Evolutionary conservation across 1,140 invertebrate genomes (phyloP).

Genomic region (Zaprionus davidi): DNA sequence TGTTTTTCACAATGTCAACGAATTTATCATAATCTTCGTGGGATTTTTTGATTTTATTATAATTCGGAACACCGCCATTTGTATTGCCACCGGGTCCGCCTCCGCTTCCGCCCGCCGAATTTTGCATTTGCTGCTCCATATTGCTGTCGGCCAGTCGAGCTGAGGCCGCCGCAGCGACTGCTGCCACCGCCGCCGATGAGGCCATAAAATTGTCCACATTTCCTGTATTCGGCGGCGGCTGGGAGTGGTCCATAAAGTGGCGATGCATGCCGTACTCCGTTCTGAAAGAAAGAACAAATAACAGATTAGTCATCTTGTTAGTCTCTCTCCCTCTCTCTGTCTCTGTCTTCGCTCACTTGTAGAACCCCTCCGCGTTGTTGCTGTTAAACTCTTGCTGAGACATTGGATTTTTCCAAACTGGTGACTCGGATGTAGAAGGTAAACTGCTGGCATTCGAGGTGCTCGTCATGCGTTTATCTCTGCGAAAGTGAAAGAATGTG

Average conservation of each 20-base stretch:
- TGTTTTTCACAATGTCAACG: constrained; percentile 82
- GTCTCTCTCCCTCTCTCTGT: neutral
- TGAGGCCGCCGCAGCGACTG: constrained; percentile 74
- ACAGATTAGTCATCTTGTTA: neutral
- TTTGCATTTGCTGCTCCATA: constrained; percentile 75
- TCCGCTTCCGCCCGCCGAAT: constrained; percentile 64
- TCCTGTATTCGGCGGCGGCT: constrained; percentile 76
- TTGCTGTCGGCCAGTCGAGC: constrained; percentile 76
- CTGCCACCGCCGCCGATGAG: constrained; percentile 77
- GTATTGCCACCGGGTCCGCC: constrained; percentile 69
- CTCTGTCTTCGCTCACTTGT: constrained; percentile 58
- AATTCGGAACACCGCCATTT: constrained; percentile 77
- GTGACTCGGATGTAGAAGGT: constrained; percentile 82
- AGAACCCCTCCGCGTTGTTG: constrained; percentile 83
- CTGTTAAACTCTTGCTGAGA: constrained; percentile 84
- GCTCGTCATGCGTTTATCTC: constrained; percentile 83
- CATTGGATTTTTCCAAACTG: constrained; percentile 84
- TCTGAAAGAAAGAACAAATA: constrained; percentile 42
- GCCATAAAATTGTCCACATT: constrained; percentile 82
- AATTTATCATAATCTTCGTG: constrained; percentile 83
- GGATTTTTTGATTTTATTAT: constrained; percentile 82
- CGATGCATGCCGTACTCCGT: constrained; percentile 83
- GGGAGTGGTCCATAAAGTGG: constrained; percentile 83
- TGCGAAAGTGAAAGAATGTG: constrained; percentile 16
- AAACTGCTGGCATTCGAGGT: constrained; percentile 79